Conservation (phyloP, 2,797 vertebrate species). For the Urocyon cinereoargenteus region DNA sequence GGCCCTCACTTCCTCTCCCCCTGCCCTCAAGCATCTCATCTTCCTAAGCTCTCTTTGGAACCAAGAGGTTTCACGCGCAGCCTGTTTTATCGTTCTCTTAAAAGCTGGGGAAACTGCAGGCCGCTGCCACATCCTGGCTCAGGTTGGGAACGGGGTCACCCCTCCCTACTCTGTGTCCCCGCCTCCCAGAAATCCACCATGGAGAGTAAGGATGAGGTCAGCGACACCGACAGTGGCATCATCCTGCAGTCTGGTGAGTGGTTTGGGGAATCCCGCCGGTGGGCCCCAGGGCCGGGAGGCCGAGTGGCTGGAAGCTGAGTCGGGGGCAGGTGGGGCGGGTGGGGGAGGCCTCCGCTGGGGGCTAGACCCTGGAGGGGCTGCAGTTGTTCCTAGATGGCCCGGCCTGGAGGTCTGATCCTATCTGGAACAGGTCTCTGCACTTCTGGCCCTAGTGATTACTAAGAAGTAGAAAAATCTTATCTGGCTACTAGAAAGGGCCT, state of each 20-base stretch:
- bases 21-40: not conserved
- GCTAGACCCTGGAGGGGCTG: not conserved
- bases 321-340: rapidly evolving
- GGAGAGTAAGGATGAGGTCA: slow-evolving; percentile 93
- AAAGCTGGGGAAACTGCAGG: slow-evolving; percentile 71
- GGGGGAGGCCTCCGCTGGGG: not conserved
- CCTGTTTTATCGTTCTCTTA: slow-evolving; percentile 1
- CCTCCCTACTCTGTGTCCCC: not conserved
- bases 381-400: not conserved
- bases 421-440: not conserved
- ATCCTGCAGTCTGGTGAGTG: slow-evolving; percentile 93
- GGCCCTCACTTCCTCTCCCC: not conserved
- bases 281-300: not conserved
- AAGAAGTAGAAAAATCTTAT: not conserved
- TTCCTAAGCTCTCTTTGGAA: not conserved
- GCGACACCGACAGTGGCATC: slow-evolving; percentile 94
- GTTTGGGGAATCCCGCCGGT: not conserved
- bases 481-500: not conserved
- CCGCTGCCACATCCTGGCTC: slow-evolving; percentile 15
- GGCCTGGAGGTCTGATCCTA: not conserved
- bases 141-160: not conserved
- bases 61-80: not conserved
- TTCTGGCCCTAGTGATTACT: too few species aligned
- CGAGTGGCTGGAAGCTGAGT: not conserved
- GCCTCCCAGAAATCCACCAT: slow-evolving; percentile 83